A percentile compares a stretch with the other conserved stretches of the same genome.
phyloP scores from a whole-genome alignment of 1,140 invertebrate species.

The Anadara kagoshimensis region DNA sequence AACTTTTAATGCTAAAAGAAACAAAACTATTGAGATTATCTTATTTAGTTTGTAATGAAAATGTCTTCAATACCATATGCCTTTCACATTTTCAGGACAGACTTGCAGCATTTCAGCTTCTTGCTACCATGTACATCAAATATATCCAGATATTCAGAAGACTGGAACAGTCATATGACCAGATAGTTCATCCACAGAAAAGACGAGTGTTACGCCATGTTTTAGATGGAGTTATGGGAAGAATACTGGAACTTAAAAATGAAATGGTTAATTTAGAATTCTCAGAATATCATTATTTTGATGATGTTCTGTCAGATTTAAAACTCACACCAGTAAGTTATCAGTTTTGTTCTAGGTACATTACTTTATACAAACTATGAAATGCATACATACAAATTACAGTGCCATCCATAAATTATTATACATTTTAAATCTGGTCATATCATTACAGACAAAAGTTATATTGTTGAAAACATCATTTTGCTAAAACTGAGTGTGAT shows the following conservation, averaged over 20 bases:
- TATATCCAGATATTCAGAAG: constrained; percentile 87
- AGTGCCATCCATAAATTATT: no score
- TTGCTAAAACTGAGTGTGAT: no score
- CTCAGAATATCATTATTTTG: constrained; percentile 90
- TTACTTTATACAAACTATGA: no score
- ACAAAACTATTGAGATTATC: neutral
- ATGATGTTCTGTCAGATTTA: constrained; percentile 81
- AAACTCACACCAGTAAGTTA: constrained; percentile 79
- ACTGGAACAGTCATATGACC: constrained; percentile 89
- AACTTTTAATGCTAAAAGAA: neutral
- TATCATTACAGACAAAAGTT: no score
- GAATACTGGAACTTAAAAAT: constrained; percentile 80
- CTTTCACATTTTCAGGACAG: constrained; percentile 64
- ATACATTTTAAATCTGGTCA: no score
- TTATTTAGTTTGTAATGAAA: neutral
- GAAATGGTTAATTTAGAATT: constrained; percentile 90
- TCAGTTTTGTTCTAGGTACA: no score
- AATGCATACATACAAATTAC: no score
- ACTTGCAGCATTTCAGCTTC: constrained; percentile 71
- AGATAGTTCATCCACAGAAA: constrained; percentile 95
- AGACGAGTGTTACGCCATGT: constrained; percentile 85
- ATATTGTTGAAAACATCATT: no score
- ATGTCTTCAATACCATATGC: neutral
- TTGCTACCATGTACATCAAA: constrained; percentile 80
- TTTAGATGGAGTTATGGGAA: constrained; percentile 86